Percentiles rank a stretch among this genome's conserved stretches.
phyloP scores from a whole-genome alignment of 2,113 vertebrate genomes.

The Dicrurus megarhynchus region DNA sequence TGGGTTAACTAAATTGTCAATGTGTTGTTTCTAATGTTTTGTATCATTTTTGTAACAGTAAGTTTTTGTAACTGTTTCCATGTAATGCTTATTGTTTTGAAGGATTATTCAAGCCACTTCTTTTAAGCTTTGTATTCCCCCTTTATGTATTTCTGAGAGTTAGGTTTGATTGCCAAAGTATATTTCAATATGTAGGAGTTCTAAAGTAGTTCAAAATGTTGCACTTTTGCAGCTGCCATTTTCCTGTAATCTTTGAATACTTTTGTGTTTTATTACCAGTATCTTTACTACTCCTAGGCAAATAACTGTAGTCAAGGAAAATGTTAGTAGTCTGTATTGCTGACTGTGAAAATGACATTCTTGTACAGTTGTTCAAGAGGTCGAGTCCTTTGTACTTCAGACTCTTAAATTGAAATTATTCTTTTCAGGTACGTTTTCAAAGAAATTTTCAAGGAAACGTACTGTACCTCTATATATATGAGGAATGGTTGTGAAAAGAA shows the following conservation, averaged over 20 bases:
- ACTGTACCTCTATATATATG: fast-evolving
- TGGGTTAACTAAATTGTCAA: background rate
- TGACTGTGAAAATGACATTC: background rate
- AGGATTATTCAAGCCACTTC: background rate
- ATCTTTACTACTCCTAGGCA: background rate
- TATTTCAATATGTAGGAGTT: background rate
- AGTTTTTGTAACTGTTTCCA: background rate
- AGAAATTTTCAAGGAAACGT: background rate
- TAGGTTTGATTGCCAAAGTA: background rate
- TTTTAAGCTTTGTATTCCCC: background rate
- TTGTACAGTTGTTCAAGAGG: background rate
- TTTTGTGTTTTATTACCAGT: background rate
- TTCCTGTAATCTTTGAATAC: background rate
- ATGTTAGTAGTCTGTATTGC: background rate
- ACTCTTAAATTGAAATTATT: background rate
- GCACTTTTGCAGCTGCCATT: background rate
- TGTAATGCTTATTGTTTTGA: background rate
- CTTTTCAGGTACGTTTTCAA: background rate
- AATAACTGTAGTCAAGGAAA: background rate
- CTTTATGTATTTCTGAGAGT: background rate
- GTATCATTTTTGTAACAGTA: background rate
- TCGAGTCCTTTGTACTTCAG: background rate
- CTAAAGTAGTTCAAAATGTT: background rate
- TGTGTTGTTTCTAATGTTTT: background rate
- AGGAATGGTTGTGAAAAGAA: background rate